phyloP scores from a whole-genome alignment of 2,888 invertebrate species.

The Cynaeus angustus region DNA sequence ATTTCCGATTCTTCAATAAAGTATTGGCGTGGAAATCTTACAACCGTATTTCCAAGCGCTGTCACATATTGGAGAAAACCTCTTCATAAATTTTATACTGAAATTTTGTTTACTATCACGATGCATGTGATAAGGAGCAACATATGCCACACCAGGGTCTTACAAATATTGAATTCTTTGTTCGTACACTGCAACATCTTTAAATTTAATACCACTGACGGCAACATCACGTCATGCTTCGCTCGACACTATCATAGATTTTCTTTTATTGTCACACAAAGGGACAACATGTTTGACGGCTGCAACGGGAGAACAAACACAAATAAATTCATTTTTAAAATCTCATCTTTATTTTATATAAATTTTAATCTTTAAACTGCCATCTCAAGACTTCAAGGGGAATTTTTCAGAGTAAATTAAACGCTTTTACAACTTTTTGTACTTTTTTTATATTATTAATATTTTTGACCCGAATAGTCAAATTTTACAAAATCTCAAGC shows the following conservation, averaged over 20 bases:
- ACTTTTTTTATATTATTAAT: no score
- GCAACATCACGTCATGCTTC: conserved; percentile 17
- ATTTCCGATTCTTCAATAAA: conserved; percentile 32
- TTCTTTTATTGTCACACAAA: not conserved
- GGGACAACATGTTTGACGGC: not conserved
- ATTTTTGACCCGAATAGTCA: no score
- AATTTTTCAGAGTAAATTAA: no score
- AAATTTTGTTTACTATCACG: conserved; percentile 49
- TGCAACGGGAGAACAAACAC: no score
- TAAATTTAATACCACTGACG: conserved; percentile 35
- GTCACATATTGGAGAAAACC: conserved; percentile 42
- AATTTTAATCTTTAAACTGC: no score
- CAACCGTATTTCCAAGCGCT: conserved; percentile 19
- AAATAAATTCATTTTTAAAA: no score
- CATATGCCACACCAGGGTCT: conserved; percentile 34
- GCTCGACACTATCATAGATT: conserved; percentile 12
- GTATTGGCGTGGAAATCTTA: conserved; percentile 9
- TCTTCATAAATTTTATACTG: conserved; percentile 45
- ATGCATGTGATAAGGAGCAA: conserved; percentile 48
- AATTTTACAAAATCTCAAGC: no score
- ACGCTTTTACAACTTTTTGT: no score
- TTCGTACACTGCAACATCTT: conserved; percentile 43
- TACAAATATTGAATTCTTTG: conserved; percentile 49
- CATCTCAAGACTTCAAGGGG: no score
- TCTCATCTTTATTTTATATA: no score